Evolutionary conservation across 2,797 vertebrate species (phyloP), one percentile per base, ranked within the genome.

Genomic region (Lepus oiostolus): DNA sequence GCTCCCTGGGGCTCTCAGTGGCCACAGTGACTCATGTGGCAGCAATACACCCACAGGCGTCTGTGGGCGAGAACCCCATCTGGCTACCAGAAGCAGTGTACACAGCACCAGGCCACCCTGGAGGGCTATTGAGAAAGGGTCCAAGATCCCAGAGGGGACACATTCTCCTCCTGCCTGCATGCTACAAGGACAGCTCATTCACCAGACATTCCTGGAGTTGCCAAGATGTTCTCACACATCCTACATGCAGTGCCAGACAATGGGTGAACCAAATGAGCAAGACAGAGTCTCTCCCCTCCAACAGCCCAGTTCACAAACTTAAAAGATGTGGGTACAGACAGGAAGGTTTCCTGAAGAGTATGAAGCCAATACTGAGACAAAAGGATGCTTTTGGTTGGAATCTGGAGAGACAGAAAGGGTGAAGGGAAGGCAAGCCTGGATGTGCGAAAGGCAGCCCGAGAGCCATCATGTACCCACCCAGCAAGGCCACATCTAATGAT

Each of bases 21-120:
- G 80, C 68, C 83, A 63, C 83, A 16, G 2, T 88, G 94, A 97
- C 60, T 93, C 97, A 82, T 26, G 58, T 42, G 32, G 90, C 62
- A 24, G 74, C 50, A 2, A 0, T 90, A 89, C 82, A 77, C 82
- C 89, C 87, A 32, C 60, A 76, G 63, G 32, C 47, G 58, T 79
- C 84, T 8, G 0, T 32, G 54, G 72, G 72, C 1, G 0, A 93
- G 60, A 32, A 87, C 38, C 88, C 90, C 85, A 88, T 96, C 88
- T 96, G 95, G 90, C 38, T 50, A 38, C 89, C 81, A 92, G 79
- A 38, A 52, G 3, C 30, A 0, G 71, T 21, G 6, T 4, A 0
- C 65, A 22, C 0, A 4, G 79, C 1, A 16, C 79, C 70, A 86
- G 83, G 26, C 86, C 24, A 16, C 82, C 87, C 28, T 81, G 54